A percentile compares a stretch with the other conserved stretches of the same genome.
Conservation (phyloP, 2,113 vertebrate genomes). For the Pontoporia blainvillei region DNA sequence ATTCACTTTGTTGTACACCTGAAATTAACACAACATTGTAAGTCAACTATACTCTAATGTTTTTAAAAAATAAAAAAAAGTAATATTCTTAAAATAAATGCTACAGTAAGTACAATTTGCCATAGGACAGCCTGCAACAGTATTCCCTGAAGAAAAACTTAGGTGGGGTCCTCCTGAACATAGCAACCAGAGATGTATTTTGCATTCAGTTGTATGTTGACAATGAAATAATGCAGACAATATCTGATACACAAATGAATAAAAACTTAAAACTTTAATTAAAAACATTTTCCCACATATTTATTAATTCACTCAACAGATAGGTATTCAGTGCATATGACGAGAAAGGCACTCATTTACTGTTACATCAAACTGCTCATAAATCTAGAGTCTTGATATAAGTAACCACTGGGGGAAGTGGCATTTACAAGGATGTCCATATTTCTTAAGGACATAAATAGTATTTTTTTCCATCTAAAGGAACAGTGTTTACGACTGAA, state of each 20-base stretch:
- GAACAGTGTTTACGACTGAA: constrained; percentile 40
- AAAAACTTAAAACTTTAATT: neutral
- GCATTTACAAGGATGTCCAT: neutral
- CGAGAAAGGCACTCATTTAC: neutral
- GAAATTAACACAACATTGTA: neutral
- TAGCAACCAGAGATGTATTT: neutral
- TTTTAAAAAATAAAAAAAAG: neutral
- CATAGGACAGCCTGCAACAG: neutral
- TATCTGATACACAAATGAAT: neutral
- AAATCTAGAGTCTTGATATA: neutral
- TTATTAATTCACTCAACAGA: neutral
- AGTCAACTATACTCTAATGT: neutral
- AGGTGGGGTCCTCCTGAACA: neutral
- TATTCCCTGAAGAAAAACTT: neutral
- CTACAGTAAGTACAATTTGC: neutral
- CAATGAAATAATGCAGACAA: neutral
- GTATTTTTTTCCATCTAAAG: constrained; percentile 11
- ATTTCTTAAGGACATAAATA: constrained; percentile 17
- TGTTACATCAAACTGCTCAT: neutral
- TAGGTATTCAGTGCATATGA: neutral
- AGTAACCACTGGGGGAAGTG: neutral
- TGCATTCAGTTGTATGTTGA: neutral
- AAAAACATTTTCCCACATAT: neutral
- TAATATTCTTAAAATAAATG: neutral
- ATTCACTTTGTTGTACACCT: neutral